These are phyloP conservation scores for Saturnia japonica DNA, from an alignment of 2,888 invertebrate genomes.

Conservation along the genomic window DNA sequence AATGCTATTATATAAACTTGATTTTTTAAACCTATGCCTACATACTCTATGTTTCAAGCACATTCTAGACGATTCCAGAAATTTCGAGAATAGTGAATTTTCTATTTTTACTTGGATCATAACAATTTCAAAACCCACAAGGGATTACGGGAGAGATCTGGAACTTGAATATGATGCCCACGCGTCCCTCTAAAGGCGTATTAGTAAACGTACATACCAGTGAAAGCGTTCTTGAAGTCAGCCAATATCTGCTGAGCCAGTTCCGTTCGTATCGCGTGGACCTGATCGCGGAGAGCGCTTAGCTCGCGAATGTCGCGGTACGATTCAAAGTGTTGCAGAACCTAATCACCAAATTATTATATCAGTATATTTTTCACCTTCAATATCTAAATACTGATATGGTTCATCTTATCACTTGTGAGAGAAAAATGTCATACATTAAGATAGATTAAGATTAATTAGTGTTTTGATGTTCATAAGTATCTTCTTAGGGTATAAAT, in stretches of 20 bases:
- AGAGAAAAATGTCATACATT: not conserved
- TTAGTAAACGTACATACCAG: slow-evolving; percentile 64
- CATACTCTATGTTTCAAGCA: too few species aligned
- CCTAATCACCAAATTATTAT: slow-evolving; percentile 81
- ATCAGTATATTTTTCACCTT: not conserved
- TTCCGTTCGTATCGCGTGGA: slow-evolving; percentile 87
- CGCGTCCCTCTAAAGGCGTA: not conserved
- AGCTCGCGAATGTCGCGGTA: slow-evolving; percentile 97
- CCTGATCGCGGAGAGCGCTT: slow-evolving; percentile 91
- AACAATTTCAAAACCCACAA: too few species aligned
- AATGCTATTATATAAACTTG: too few species aligned
- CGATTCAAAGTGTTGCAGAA: slow-evolving; percentile 95
- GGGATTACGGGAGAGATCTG: too few species aligned
- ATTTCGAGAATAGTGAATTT: too few species aligned
- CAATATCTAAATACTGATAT: not conserved
- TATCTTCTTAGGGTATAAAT: too few species aligned
- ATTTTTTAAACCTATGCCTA: too few species aligned
- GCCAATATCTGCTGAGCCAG: slow-evolving; percentile 93
- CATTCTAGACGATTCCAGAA: too few species aligned
- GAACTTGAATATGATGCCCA: too few species aligned
- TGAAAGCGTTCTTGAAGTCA: slow-evolving; percentile 95
- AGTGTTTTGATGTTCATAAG: too few species aligned
- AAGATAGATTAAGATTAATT: too few species aligned
- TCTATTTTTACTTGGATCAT: too few species aligned
- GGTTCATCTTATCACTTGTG: not conserved